Base-by-base conservation (phyloP, 1,140 invertebrate species). In the Ceratosolen solmsi region DNA sequence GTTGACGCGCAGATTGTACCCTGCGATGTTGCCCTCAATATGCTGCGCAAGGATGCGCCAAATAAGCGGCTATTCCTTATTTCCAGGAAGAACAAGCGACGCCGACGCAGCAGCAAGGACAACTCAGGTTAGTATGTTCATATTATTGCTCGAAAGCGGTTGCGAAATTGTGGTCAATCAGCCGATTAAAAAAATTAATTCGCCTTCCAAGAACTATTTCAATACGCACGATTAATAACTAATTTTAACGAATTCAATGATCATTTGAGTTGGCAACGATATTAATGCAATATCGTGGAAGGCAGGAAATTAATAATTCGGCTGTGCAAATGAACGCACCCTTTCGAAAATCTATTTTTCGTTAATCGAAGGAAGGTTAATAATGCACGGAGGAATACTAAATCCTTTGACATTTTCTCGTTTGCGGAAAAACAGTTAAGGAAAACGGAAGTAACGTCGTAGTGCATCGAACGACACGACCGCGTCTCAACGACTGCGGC, bases 1-100 rank as follows among this genome's bases (percentile, higher is more conserved):
- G 95, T 96, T 0, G 96, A 96, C 84, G 93, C 94, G 0, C 94
- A 94, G 80, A 92, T 95, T 82, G 93, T 95, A 4, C 94, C 95
- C 20, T 94, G 94, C 30, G 95, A 95, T 80, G 94, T 95, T n/a
- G 94, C 95, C 2, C 79, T 95, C 20, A 92, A 93, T 1, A 94
- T 95, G 85, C 87, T 96, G 15, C 92, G 95, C 1, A 95, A 94
- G 83, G 95, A 96, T 80, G 94, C 94, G 1, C 95, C 95, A 0
- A 93, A 93, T 71, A 95, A 96, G 71, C 92, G 96, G 17, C 89
- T 96, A 1, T 93, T 96, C 11, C 89, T 96, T 41, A 95, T 96
- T 1, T 95, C 95, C 84, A 92, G 91, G 72, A 93, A 94, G 84
- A 92, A 91, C 0, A 93, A 92, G 77, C 93, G 92, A 56, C 92